Conservation (phyloP, 2,113 vertebrate species). For the Lampris megalopsis region DNA sequence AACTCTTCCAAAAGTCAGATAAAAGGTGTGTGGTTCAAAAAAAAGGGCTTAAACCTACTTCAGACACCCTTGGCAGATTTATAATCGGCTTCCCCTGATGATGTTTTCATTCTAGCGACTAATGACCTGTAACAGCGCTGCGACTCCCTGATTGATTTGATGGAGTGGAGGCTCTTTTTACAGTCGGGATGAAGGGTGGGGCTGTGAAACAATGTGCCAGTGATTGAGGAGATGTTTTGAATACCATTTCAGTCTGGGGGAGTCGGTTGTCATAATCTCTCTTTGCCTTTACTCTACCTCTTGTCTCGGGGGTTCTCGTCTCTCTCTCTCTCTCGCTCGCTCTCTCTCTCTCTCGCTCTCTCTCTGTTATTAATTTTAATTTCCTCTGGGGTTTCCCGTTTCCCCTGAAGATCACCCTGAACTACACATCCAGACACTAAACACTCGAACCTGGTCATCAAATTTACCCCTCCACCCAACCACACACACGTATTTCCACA, state of each 20-base stretch:
- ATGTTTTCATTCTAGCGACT: slow-evolving; percentile 45
- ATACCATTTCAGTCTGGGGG: slow-evolving; percentile 22
- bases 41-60: slow-evolving; percentile 6
- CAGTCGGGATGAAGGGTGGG: slow-evolving; percentile 23
- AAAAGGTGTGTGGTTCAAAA: slow-evolving; percentile 4
- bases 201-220: slow-evolving; percentile 47
- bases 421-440: neutral
- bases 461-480: neutral
- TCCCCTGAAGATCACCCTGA: neutral
- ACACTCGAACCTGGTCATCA: neutral
- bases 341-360: slow-evolving; percentile 18
- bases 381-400: slow-evolving; percentile 1
- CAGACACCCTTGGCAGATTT: slow-evolving; percentile 19
- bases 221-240: slow-evolving; percentile 54
- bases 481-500: neutral
- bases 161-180: slow-evolving; percentile 22
- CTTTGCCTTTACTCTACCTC: neutral
- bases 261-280: slow-evolving; percentile 10
- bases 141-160: slow-evolving; percentile 39
- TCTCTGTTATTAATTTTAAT: slow-evolving; percentile 21
- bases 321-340: neutral
- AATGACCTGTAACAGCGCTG: slow-evolving; percentile 48
- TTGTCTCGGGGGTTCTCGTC: neutral
- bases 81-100: slow-evolving; percentile 42
- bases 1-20: neutral